Conservation (phyloP, 2,888 invertebrate species). For the Dascillus cervinus region DNA sequence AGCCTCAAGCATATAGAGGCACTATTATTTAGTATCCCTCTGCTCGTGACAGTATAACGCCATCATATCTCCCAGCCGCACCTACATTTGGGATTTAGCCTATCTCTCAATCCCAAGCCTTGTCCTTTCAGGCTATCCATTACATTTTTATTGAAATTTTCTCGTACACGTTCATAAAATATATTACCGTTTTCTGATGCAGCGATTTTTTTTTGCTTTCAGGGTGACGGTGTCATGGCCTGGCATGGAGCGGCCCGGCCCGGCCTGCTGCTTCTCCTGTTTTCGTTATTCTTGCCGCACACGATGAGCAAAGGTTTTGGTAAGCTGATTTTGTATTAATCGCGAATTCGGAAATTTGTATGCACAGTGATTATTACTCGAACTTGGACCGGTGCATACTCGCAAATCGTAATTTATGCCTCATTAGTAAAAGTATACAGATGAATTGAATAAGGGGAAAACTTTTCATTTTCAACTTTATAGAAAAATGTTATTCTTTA, state of each 20-base stretch:
- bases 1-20: slow-evolving; percentile 9
- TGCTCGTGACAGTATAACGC: slow-evolving; percentile 11
- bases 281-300: slow-evolving; percentile 24
- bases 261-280: slow-evolving; percentile 40
- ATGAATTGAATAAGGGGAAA: too few species aligned
- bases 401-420: too few species aligned
- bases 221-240: slow-evolving; percentile 43
- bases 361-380: too few species aligned
- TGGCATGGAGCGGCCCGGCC: slow-evolving; percentile 42
- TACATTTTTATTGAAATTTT: neutral
- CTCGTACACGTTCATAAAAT: neutral
- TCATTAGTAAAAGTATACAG: too few species aligned
- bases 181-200: slow-evolving; percentile 1
- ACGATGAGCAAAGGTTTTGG: slow-evolving; percentile 37
- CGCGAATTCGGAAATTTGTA: too few species aligned
- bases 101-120: slow-evolving; percentile 7
- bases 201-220: slow-evolving; percentile 25
- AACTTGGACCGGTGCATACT: too few species aligned
- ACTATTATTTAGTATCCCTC: slow-evolving; percentile 18
- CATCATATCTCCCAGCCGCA: slow-evolving; percentile 7
- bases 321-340: slow-evolving; percentile 21
- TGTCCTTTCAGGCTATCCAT: slow-evolving; percentile 3
- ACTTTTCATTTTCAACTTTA: too few species aligned
- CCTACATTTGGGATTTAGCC: slow-evolving; percentile 13
- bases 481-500: too few species aligned